These are phyloP conservation scores for Dasyornis broadbenti DNA, from an alignment of 2,113 vertebrate genomes.

Conservation along the genomic window DNA sequence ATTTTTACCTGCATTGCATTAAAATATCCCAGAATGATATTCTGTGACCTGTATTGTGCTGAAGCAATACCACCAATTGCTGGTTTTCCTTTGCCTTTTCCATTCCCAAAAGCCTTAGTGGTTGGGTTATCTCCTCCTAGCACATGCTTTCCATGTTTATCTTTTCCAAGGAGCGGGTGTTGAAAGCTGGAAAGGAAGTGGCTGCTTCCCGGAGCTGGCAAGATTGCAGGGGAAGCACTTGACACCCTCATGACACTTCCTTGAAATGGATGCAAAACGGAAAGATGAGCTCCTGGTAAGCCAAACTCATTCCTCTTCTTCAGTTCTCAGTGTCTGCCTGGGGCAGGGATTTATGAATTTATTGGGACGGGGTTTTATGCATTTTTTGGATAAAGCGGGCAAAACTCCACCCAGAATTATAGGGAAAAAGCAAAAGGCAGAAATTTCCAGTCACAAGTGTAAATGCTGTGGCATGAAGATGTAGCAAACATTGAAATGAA, in stretches of 20 bases:
- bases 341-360: neutral
- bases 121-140: neutral
- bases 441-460: neutral
- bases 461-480: neutral
- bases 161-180: neutral
- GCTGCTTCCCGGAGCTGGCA: neutral
- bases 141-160: neutral
- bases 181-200: conserved; percentile 4
- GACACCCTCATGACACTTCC: conserved; percentile 1
- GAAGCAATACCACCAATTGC: neutral
- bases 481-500: neutral
- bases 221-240: neutral
- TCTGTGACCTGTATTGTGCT: fast-evolving
- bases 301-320: neutral
- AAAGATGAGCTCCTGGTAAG: neutral
- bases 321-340: neutral
- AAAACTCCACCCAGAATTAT: neutral
- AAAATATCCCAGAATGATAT: neutral
- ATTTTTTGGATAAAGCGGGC: neutral
- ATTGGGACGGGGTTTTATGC: neutral
- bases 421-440: neutral
- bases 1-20: neutral
- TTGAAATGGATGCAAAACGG: neutral
- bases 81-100: neutral
- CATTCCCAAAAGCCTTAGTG: neutral